These are phyloP conservation scores for Dinomys branickii DNA, from an alignment of 2,113 vertebrate genomes.

Conservation along the genomic window DNA sequence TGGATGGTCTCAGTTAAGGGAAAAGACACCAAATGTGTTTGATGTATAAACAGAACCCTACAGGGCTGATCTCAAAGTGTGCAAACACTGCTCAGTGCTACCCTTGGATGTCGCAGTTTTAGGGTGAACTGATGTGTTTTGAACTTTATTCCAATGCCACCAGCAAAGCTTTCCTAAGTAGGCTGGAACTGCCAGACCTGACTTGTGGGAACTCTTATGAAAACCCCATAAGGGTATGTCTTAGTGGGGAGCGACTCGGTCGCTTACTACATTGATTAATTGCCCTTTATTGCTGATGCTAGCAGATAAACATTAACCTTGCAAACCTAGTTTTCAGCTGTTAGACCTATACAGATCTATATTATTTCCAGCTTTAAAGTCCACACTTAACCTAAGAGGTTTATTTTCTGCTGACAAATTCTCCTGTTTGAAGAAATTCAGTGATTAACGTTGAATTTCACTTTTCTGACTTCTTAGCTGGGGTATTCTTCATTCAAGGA, in stretches of 20 bases:
- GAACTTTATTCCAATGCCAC: background rate
- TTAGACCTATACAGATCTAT: no score
- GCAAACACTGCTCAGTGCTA: background rate
- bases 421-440: background rate
- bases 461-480: background rate
- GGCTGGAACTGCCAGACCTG: background rate
- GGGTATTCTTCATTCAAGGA: background rate
- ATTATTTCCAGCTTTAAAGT: background rate
- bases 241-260: background rate
- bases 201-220: background rate
- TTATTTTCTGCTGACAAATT: background rate
- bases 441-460: background rate
- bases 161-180: background rate
- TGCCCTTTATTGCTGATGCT: background rate
- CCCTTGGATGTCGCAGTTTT: background rate
- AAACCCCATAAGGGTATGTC: background rate
- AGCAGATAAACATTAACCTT: accelerated
- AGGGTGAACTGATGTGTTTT: background rate
- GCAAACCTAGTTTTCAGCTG: background rate
- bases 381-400: background rate
- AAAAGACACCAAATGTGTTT: background rate
- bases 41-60: background rate
- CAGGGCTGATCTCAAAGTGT: background rate
- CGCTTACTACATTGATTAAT: no score
- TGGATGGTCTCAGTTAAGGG: background rate